Evolutionary conservation across 2,797 vertebrate genomes (phyloP).

Genomic region (Darevskia mixta): DNA sequence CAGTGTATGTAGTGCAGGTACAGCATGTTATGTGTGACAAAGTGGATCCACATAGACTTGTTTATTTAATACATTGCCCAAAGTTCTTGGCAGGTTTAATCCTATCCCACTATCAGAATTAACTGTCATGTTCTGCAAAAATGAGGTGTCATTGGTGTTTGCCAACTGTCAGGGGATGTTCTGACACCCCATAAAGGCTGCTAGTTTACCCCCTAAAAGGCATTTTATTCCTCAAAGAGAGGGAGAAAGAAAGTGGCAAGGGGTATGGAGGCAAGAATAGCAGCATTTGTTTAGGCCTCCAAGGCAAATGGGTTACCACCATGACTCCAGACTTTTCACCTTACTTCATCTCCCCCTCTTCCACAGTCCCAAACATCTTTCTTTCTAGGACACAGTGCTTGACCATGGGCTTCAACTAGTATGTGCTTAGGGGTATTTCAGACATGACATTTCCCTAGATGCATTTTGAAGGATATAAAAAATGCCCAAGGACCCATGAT

Average conservation of each 20-base stretch:
- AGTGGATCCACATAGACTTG: conserved; percentile 21
- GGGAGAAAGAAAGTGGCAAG: conserved; percentile 1
- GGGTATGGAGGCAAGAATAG: conserved; percentile 4
- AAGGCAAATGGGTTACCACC: neutral
- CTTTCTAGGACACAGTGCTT: neutral
- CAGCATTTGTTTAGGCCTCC: neutral
- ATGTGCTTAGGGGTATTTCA: too few relatives aligned
- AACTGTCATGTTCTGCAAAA: conserved; percentile 37
- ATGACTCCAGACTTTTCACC: neutral
- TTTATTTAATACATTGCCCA: conserved; percentile 37
- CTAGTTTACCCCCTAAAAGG: conserved; percentile 39
- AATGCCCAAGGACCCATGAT: neutral
- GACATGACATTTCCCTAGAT: neutral
- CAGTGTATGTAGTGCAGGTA: conserved; percentile 33
- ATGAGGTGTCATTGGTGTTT: conserved; percentile 41
- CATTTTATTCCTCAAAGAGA: conserved; percentile 29
- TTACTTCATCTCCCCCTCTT: neutral
- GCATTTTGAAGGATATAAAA: neutral
- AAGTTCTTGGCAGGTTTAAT: conserved; percentile 40
- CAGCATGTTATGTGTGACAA: conserved; percentile 30
- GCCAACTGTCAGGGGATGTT: conserved; percentile 40
- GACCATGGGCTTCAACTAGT: neutral
- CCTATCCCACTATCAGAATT: conserved; percentile 19
- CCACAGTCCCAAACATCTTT: neutral
- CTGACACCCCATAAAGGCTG: conserved; percentile 39